These are phyloP conservation scores for Drosophila eohydei DNA, from an alignment of 2,888 invertebrate species.

Conservation along the genomic window DNA sequence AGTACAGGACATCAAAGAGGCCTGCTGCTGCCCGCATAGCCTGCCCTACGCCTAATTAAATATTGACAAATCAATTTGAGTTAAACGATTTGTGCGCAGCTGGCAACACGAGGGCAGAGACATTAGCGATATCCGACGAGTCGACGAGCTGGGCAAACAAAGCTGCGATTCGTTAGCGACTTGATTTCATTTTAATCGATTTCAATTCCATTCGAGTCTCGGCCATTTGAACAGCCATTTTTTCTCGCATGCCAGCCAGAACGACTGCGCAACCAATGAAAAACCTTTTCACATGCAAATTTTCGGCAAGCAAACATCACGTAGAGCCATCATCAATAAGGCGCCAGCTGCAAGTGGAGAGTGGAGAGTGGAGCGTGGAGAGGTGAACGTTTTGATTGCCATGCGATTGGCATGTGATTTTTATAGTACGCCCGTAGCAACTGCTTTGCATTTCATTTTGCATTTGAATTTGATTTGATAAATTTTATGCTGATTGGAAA, in stretches of 20 bases:
- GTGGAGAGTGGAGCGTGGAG: neutral
- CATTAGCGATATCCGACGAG: conserved; percentile 47
- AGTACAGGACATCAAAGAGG: conserved; percentile 47
- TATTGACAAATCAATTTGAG: conserved; percentile 81
- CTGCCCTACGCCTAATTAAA: conserved; percentile 65
- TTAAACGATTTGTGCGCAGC: conserved; percentile 79
- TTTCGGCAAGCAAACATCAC: conserved; percentile 64
- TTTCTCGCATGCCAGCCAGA: conserved; percentile 20
- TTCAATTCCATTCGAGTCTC: conserved; percentile 55
- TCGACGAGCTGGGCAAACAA: conserved; percentile 60
- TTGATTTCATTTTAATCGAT: conserved; percentile 80
- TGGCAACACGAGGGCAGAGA: conserved; percentile 39
- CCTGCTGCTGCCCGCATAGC: conserved; percentile 42
- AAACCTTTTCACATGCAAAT: conserved; percentile 76
- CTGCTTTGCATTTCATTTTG: conserved; percentile 68
- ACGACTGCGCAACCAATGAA: conserved; percentile 46
- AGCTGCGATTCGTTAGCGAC: conserved; percentile 73
- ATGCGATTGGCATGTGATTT: conserved; percentile 74
- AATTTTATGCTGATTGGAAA: conserved; percentile 80
- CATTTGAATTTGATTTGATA: conserved; percentile 79
- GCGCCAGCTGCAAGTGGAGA: conserved; percentile 21
- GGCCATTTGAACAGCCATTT: conserved; percentile 39
- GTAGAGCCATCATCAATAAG: conserved; percentile 66
- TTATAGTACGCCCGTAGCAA: conserved; percentile 48
- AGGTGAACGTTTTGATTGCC: conserved; percentile 52